Percentiles rank a stretch among this genome's conserved stretches.
Conservation (phyloP, 2,113 vertebrate species). For the Phrynocephalus versicolor region DNA sequence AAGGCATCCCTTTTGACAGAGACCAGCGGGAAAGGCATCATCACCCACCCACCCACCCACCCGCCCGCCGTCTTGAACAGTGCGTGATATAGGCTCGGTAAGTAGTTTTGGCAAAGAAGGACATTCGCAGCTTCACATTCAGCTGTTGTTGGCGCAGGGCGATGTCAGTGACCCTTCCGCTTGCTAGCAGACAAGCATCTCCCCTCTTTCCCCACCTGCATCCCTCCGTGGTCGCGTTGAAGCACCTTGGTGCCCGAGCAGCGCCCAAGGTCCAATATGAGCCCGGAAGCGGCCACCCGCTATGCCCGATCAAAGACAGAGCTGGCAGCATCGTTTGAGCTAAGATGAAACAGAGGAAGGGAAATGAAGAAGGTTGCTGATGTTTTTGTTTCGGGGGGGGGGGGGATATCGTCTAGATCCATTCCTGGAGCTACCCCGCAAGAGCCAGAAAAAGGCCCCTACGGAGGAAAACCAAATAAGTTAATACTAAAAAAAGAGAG, state of each 20-base stretch:
- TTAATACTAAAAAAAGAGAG: not conserved
- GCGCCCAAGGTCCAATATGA: not conserved
- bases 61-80: constrained; percentile 44
- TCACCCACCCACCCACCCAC: no score
- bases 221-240: not conserved
- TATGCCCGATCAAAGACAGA: not conserved
- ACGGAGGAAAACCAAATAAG: not conserved
- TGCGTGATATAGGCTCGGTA: constrained; percentile 30
- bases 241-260: constrained; percentile 18
- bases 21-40: constrained; percentile 37
- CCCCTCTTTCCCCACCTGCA: not conserved
- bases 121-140: constrained; percentile 39
- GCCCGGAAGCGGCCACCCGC: constrained; percentile 41
- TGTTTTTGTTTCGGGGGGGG: constrained; percentile 11
- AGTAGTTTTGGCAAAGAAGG: constrained; percentile 51
- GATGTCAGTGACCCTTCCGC: not conserved
- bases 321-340: not conserved
- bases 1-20: constrained; percentile 65
- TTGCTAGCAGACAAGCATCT: not conserved
- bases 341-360: constrained; percentile 6
- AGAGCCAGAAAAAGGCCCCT: not conserved
- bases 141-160: constrained; percentile 1
- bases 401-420: not conserved
- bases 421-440: not conserved
- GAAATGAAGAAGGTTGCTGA: not conserved